Evolutionary conservation across 2,888 invertebrate genomes (phyloP).

Genomic region (Conops quadrifasciatus): DNA sequence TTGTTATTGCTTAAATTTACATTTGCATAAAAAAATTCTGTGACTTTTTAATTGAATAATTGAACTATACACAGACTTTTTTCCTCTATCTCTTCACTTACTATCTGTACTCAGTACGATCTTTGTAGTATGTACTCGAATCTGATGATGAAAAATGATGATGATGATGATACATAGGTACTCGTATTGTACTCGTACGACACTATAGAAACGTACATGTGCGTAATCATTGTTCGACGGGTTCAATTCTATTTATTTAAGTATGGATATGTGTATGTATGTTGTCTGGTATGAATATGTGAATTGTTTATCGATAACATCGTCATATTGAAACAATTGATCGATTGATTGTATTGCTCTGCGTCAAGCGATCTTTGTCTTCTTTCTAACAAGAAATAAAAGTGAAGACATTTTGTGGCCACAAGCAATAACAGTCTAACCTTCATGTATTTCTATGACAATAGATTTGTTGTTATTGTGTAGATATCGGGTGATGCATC

Average conservation of each 20-base stretch:
- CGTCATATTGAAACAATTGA: background rate
- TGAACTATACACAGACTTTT: conserved; percentile 1
- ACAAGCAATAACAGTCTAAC: no score
- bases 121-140: background rate
- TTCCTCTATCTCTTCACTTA: background rate
- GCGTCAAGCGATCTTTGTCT: background rate
- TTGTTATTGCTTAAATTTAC: background rate
- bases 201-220: no score
- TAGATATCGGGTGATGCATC: no score
- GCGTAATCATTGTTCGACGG: background rate
- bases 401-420: no score
- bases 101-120: background rate
- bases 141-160: no score
- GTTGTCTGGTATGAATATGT: background rate
- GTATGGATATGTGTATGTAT: no score
- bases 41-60: conserved; percentile 25
- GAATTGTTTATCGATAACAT: conserved; percentile 6
- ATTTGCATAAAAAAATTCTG: conserved; percentile 20
- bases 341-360: conserved; percentile 3
- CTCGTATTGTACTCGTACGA: no score
- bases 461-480: no score
- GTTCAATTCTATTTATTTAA: background rate
- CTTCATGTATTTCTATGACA: no score
- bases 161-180: no score
- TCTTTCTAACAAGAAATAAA: background rate